phyloP scores from a whole-genome alignment of 2,797 vertebrate genomes.

The Pyrocephalus nanus region DNA sequence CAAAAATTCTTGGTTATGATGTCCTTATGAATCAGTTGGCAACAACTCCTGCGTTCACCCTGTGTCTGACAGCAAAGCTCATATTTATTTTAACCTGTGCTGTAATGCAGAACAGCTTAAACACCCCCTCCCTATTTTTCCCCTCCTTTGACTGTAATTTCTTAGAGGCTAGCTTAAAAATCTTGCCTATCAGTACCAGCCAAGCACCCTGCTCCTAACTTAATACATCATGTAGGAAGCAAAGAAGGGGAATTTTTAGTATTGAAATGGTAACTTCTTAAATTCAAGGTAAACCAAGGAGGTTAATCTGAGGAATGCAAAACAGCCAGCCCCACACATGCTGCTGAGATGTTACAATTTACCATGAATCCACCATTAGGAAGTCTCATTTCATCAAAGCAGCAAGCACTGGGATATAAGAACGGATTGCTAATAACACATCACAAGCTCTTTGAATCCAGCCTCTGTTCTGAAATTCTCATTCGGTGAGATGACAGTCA shows the following conservation, averaged over 20 bases:
- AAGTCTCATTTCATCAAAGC: background rate
- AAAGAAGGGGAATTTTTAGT: background rate
- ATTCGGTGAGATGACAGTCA: background rate
- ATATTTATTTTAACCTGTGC: background rate
- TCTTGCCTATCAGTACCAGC: background rate
- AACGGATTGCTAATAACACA: background rate
- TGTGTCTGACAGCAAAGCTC: background rate
- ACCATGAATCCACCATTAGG: background rate
- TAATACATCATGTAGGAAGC: background rate
- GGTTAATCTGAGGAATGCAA: background rate
- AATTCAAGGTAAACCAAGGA: background rate
- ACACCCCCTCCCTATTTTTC: background rate
- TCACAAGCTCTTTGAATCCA: background rate
- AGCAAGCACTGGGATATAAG: background rate
- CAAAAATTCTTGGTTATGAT: background rate
- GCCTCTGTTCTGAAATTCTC: background rate
- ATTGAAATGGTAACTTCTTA: background rate
- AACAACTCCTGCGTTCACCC: background rate
- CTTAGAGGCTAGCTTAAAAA: background rate
- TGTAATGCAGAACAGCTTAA: background rate
- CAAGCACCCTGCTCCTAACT: background rate
- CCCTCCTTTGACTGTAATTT: background rate
- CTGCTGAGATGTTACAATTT: background rate
- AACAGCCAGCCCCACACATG: background rate
- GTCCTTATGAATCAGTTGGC: background rate